Base-by-base conservation (phyloP, 2,888 invertebrate species). In the Punctoribates punctum region DNA sequence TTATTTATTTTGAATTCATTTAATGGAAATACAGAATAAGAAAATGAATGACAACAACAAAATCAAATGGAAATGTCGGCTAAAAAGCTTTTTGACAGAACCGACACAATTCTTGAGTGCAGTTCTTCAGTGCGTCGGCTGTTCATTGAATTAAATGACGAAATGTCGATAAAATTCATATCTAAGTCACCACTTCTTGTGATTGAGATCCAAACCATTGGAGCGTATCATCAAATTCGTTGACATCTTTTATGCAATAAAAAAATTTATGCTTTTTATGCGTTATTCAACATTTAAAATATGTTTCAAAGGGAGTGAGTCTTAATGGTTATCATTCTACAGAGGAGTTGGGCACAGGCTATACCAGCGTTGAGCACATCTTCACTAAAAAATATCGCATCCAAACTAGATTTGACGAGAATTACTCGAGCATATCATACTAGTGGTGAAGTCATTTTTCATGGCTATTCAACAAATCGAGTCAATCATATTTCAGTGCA, bases 381-480 rank as follows among this genome's bases (percentile, higher is more conserved):
- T 34, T 8, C 34, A 34, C 34, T 34, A 34, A 34, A 34, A 51
- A 51, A n/a, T 51, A n/a, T 51, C 4, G 13, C 67, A 67, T 67
- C 38, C 34, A 38, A 67, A 67, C 42, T 17, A 17, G 38, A 67
- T 67, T 67, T 67, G 38, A 20, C 34, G 29, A 38, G 38, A 67
- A n/a, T 38, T 25, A 38, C 38, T 67, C 67, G 29, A 67, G 20
- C 67, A 67, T 67, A 67, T 38, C n/a, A 67, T 11, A 29, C 67
- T 34, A 34, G 17, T 62, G 62, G 29, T 8, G n/a, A 62, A 17
- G 38, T 67, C 67, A 38, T 67, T 67, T 67, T 67, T 67, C 67
- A 67, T 38, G 9, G n/a, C 67, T 67, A 67, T 38, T 67, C 38
- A 67, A 67, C 67, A 67, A 67, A 67, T 38, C 67, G 29, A 67